Conservation (phyloP, 1,140 invertebrate species). For the Coenobita brevimanus region DNA sequence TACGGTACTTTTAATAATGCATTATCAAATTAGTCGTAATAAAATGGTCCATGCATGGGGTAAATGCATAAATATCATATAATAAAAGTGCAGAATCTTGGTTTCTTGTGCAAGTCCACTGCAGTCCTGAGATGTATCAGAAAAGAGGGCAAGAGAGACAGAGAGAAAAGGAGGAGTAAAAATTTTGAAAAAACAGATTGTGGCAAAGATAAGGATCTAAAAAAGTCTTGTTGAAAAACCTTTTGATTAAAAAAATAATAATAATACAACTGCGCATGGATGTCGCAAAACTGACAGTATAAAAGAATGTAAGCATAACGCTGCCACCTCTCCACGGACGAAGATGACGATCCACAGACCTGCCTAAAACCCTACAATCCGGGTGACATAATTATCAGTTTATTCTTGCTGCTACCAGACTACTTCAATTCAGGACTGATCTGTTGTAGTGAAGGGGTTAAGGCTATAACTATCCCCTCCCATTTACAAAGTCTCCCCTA, state of each 20-base stretch:
- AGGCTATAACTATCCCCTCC: no score
- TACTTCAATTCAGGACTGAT: no score
- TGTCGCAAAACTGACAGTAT: slow-evolving; percentile 43
- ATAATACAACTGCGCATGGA: slow-evolving; percentile 54
- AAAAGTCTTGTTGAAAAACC: slow-evolving; percentile 50
- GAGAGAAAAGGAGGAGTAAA: not conserved
- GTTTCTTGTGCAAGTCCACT: slow-evolving; percentile 65
- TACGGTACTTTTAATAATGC: slow-evolving; percentile 55
- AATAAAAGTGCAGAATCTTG: slow-evolving; percentile 59
- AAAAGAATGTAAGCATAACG: no score
- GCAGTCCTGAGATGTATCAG: slow-evolving; percentile 54
- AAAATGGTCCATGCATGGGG: slow-evolving; percentile 65
- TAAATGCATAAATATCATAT: slow-evolving; percentile 66
- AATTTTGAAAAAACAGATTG: slow-evolving; percentile 20
- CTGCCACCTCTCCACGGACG: no score
- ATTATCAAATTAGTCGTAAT: slow-evolving; percentile 60
- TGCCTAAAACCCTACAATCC: no score
- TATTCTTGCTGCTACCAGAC: no score
- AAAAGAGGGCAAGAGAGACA: slow-evolving; percentile 36
- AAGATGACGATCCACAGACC: no score
- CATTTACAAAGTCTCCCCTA: no score
- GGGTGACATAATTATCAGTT: no score
- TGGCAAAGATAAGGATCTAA: slow-evolving; percentile 12
- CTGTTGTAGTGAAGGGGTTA: no score
- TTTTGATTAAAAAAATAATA: slow-evolving; percentile 23